phyloP scores from a whole-genome alignment of 2,888 invertebrate genomes.

The Aradus depressus region DNA sequence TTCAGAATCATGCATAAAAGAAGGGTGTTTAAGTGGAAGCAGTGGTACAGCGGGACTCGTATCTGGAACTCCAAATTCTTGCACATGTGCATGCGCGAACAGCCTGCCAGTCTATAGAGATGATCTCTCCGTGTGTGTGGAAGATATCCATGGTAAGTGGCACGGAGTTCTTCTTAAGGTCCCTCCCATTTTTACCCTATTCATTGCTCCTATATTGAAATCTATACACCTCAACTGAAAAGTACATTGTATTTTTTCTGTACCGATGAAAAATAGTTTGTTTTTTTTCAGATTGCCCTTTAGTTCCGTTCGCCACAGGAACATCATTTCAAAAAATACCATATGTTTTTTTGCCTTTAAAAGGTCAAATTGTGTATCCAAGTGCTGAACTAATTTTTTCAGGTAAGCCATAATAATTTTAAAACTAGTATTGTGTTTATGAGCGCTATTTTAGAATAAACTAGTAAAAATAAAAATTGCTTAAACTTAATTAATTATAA shows the following conservation, averaged over 20 bases:
- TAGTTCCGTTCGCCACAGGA: slow-evolving; percentile 67
- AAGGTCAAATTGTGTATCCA: slow-evolving; percentile 79
- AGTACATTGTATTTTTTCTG: no score
- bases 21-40: slow-evolving; percentile 54
- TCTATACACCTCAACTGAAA: no score
- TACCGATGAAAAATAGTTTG: slow-evolving; percentile 26
- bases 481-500: slow-evolving; percentile 4
- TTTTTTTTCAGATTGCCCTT: slow-evolving; percentile 56
- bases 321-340: slow-evolving; percentile 65
- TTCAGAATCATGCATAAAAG: slow-evolving; percentile 47
- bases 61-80: slow-evolving; percentile 34
- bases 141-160: slow-evolving; percentile 67
- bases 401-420: slow-evolving; percentile 6
- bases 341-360: slow-evolving; percentile 71
- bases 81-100: slow-evolving; percentile 66
- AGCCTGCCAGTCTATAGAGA: slow-evolving; percentile 71
- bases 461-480: background rate
- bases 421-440: background rate
- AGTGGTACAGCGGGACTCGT: slow-evolving; percentile 47
- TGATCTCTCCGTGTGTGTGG: slow-evolving; percentile 72
- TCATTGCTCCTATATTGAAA: no score
- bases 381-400: slow-evolving; percentile 48
- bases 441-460: background rate
- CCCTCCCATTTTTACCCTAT: background rate
- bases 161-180: no score